Evolutionary conservation across 1,140 invertebrate genomes (phyloP).

Genomic region (Solenopsis fugax): DNA sequence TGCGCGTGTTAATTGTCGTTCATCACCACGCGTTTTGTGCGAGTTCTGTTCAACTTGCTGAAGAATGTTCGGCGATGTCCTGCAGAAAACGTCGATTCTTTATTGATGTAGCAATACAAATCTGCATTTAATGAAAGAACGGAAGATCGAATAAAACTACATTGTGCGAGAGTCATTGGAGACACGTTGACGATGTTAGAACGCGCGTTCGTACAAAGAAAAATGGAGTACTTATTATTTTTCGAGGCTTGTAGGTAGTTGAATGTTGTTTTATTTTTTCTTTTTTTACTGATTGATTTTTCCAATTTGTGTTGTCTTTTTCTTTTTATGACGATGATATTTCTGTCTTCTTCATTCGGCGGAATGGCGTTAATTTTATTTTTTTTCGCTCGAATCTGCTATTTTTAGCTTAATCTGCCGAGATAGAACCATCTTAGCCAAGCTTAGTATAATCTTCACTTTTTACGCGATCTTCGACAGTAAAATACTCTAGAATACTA

Average conservation of each 20-base stretch:
- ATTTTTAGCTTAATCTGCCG: slow-evolving; percentile 51
- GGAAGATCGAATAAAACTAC: slow-evolving; percentile 55
- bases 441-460: slow-evolving; percentile 68
- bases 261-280: slow-evolving; percentile 33
- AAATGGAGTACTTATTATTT: slow-evolving; percentile 29
- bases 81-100: slow-evolving; percentile 41
- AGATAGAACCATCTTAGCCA: slow-evolving; percentile 69
- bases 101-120: slow-evolving; percentile 30
- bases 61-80: slow-evolving; percentile 29
- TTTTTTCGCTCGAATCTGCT: slow-evolving; percentile 14
- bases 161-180: slow-evolving; percentile 50
- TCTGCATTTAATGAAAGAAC: slow-evolving; percentile 53
- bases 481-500: slow-evolving; percentile 85
- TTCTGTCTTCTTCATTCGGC: slow-evolving; percentile 2
- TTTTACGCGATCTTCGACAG: slow-evolving; percentile 73
- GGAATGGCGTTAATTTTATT: slow-evolving; percentile 23
- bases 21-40: slow-evolving; percentile 15
- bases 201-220: slow-evolving; percentile 65
- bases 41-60: slow-evolving; percentile 15
- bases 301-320: background rate
- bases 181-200: slow-evolving; percentile 66
- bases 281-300: slow-evolving; percentile 11
- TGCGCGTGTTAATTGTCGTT: slow-evolving; percentile 15
- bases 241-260: slow-evolving; percentile 30
- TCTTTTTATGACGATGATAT: slow-evolving; percentile 11